Conservation (phyloP, 2,797 vertebrate species). For the Vipera ursinii region DNA sequence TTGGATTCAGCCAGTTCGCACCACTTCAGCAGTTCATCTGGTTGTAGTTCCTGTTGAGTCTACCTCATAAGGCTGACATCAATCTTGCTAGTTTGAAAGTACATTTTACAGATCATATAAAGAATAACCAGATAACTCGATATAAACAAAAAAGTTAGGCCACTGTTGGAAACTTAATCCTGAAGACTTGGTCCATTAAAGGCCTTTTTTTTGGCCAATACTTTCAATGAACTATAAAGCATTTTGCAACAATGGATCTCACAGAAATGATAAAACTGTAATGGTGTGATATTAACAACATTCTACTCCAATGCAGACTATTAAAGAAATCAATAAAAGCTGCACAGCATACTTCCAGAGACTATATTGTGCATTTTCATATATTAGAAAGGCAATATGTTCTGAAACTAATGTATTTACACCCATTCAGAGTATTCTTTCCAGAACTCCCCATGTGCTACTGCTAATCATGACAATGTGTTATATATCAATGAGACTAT, state of each 20-base stretch:
- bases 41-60: no score
- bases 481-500: slow-evolving; percentile 58
- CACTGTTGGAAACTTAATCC: not conserved
- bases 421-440: slow-evolving; percentile 44
- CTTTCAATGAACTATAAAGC: not conserved
- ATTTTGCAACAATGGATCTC: not conserved
- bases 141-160: not conserved
- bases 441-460: slow-evolving; percentile 57
- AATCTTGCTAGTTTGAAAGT: not conserved
- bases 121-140: not conserved
- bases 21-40: no score
- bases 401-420: slow-evolving; percentile 48
- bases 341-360: slow-evolving; percentile 34
- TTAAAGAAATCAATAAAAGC: slow-evolving; percentile 36
- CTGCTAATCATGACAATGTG: slow-evolving; percentile 65
- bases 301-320: not conserved
- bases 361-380: slow-evolving; percentile 28
- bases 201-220: not conserved
- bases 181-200: not conserved
- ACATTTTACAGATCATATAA: not conserved
- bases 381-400: slow-evolving; percentile 48
- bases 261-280: not conserved
- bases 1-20: no score
- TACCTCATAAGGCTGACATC: not conserved
- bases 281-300: slow-evolving; percentile 25